These are phyloP conservation scores for Picathartes gymnocephalus DNA, from an alignment of 2,113 vertebrate species.

Conservation along the genomic window DNA sequence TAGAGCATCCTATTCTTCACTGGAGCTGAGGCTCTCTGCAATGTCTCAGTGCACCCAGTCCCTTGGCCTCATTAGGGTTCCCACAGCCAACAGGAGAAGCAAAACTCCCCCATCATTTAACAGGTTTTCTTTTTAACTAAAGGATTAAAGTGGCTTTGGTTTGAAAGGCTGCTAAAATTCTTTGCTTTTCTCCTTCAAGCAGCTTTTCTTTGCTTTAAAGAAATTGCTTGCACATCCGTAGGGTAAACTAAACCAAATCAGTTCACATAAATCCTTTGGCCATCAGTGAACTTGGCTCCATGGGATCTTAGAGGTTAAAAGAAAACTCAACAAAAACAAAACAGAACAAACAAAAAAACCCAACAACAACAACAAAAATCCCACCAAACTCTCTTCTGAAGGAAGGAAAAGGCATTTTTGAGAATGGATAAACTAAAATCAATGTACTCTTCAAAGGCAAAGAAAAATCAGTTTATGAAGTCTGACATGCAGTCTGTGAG, in stretches of 20 bases:
- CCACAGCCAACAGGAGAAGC: not conserved
- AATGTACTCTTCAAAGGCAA: slow-evolving; percentile 60
- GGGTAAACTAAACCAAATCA: not conserved
- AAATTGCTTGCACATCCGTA: not conserved
- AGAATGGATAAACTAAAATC: slow-evolving; percentile 61
- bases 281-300: not conserved
- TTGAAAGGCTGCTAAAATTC: not conserved
- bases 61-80: not conserved
- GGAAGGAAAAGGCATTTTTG: not conserved
- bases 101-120: not conserved
- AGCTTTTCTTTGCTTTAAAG: not conserved
- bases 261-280: slow-evolving; percentile 6
- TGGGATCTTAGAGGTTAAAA: not conserved
- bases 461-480: slow-evolving; percentile 51
- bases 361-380: not conserved
- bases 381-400: not conserved
- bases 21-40: not conserved
- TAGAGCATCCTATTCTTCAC: not conserved
- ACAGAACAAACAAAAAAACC: too few species aligned
- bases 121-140: not conserved
- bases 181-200: not conserved
- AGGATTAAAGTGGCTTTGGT: not conserved
- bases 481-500: not conserved
- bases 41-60: not conserved
- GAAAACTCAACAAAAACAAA: not conserved